Evolutionary conservation across 2,888 invertebrate species (phyloP).

Genomic region (Xanthia icteritia): DNA sequence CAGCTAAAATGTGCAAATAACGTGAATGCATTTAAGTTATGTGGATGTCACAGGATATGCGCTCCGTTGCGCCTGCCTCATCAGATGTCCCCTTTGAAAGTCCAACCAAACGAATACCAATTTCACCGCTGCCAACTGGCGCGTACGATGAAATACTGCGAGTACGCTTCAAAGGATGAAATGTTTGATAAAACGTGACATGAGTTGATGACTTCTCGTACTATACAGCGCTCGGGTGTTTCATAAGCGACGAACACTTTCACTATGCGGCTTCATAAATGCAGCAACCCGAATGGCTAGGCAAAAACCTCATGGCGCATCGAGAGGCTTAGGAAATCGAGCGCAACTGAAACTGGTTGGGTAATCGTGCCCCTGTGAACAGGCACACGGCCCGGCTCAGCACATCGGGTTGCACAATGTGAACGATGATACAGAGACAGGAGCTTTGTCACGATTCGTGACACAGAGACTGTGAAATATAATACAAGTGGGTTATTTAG

Average conservation of each 20-base stretch:
- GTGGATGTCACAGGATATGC: constrained; percentile 84
- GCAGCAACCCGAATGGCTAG: constrained; percentile 71
- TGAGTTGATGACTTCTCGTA: constrained; percentile 65
- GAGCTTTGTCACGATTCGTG: constrained; percentile 81
- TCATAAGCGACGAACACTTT: constrained; percentile 80
- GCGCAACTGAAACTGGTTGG: constrained; percentile 80
- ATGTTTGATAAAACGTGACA: constrained; percentile 63
- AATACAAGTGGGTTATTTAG: constrained; percentile 85
- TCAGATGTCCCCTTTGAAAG: constrained; percentile 85
- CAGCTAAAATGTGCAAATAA: constrained; percentile 68
- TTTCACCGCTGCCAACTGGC: constrained; percentile 84
- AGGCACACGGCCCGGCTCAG: constrained; percentile 76
- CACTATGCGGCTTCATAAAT: constrained; percentile 77
- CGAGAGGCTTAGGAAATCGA: constrained; percentile 80
- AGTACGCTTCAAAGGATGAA: constrained; percentile 63
- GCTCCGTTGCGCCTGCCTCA: constrained; percentile 83
- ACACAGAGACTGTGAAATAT: constrained; percentile 82
- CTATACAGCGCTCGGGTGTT: constrained; percentile 63
- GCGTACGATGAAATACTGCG: constrained; percentile 78
- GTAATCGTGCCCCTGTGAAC: constrained; percentile 81
- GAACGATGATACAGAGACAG: constrained; percentile 79
- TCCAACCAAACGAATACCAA: constrained; percentile 80
- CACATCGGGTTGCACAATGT: constrained; percentile 82
- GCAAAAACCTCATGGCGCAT: constrained; percentile 77
- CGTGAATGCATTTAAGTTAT: constrained; percentile 73